Evolutionary conservation across 2,888 invertebrate genomes (phyloP).

Genomic region (Busseola fusca): DNA sequence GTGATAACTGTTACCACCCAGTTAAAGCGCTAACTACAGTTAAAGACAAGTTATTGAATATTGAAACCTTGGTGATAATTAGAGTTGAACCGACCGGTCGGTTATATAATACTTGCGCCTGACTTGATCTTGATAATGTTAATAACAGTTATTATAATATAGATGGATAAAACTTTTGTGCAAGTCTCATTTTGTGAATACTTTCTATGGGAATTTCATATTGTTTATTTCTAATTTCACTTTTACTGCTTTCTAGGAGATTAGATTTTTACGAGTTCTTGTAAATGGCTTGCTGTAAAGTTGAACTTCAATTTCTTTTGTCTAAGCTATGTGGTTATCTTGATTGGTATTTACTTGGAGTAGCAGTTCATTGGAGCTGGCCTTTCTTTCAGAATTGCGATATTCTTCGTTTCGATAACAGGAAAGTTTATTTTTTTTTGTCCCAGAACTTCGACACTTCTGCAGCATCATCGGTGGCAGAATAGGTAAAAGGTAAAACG

Average conservation of each 20-base stretch:
- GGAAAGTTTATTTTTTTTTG: neutral
- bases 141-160: conserved; percentile 33
- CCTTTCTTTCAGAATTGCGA: neutral
- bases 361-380: neutral
- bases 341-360: neutral
- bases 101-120: conserved; percentile 39
- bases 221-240: conserved; percentile 35
- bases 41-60: conserved; percentile 52
- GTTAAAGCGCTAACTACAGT: conserved; percentile 18
- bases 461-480: neutral
- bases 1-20: conserved; percentile 37
- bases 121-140: conserved; percentile 57
- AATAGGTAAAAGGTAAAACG: no score
- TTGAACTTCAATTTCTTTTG: conserved; percentile 10
- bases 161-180: conserved; percentile 31
- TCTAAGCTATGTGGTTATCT: neutral
- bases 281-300: neutral
- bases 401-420: neutral
- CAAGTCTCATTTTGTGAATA: conserved; percentile 19
- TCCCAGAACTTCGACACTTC: neutral
- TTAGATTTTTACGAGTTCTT: conserved; percentile 21
- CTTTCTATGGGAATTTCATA: conserved; percentile 41
- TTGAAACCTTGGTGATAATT: conserved; percentile 54
- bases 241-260: conserved; percentile 25
- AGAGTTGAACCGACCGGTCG: conserved; percentile 46